These are phyloP conservation scores for Antrozous pallidus DNA, from an alignment of 2,797 vertebrate species.

Conservation along the genomic window DNA sequence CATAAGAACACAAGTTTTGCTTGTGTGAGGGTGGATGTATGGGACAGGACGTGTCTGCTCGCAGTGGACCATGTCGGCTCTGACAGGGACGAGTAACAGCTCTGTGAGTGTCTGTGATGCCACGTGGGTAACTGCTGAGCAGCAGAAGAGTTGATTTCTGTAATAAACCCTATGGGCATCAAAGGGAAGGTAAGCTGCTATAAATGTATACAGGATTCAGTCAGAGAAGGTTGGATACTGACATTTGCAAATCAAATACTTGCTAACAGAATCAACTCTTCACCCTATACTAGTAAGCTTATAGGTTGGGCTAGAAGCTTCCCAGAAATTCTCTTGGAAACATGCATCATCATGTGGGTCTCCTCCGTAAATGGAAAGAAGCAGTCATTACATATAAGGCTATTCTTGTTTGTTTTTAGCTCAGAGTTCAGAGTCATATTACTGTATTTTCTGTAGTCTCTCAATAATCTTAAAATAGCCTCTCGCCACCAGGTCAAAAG, in stretches of 20 bases:
- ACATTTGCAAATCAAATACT: conserved; percentile 46
- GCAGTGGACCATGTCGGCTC: background rate
- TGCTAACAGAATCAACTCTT: background rate
- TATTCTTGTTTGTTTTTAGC: conserved; percentile 39
- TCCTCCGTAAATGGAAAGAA: background rate
- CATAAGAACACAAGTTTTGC: background rate
- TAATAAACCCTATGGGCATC: background rate
- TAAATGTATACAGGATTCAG: background rate
- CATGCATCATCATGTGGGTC: background rate
- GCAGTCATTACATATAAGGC: background rate
- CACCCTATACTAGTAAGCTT: background rate
- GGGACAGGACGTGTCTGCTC: background rate
- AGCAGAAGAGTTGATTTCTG: background rate
- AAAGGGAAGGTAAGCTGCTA: conserved; percentile 9
- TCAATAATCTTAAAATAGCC: conserved; percentile 64
- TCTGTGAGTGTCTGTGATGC: background rate
- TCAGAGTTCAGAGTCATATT: conserved; percentile 46
- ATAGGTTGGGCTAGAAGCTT: conserved; percentile 45
- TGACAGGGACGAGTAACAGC: background rate
- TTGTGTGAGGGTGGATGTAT: background rate
- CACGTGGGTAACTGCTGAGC: background rate
- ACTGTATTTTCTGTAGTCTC: conserved; percentile 42
- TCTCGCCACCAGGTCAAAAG: conserved; percentile 44
- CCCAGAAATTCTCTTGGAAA: background rate
- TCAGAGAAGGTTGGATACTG: background rate